Base-by-base conservation (phyloP, 2,113 vertebrate genomes). In the Coptodon rendalli region DNA sequence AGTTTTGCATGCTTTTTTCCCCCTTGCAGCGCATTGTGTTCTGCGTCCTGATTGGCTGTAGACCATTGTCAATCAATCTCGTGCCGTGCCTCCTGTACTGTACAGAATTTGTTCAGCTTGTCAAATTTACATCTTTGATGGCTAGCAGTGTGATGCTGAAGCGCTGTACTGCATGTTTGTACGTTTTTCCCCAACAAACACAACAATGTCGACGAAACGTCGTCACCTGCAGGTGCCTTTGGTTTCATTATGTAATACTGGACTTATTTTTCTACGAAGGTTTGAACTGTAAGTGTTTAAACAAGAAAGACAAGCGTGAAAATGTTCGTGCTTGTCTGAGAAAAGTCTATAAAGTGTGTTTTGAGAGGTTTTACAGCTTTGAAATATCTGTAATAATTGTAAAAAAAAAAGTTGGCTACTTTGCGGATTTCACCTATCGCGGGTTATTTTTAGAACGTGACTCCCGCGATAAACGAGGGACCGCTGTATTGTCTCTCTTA, bases 1-100 rank as follows among this genome's bases (percentile, higher is more conserved):
- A n/a, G n/a, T 61, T 59, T 59, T 59, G 5, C 57, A 31, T 59
- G 27, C 27, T 31, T 59, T 59, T 17, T 0, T 0, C 7, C 2
- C 3, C 17, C 57, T 61, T 17, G 5, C 57, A 31, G 27, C 1
- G 16, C 57, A 61, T 61, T 10, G 27, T 31, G 27, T 61, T 61
- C 29, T 61, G 57, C 29, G 0, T 61, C 16, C 29, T 34, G 29
- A 61, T 61, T 61, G 57, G 29, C 29, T 61, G 3, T 10, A 34
- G 57, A 6, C 57, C 29, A 10, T 4, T 34, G 57, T 61, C 57
- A 34, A 61, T 61, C 2, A 1, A 10, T 34, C 29, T 34, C 3
- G 5, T 57, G 56, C 13, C 3, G 1, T 17, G 57, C 31, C 56
- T 53, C 9, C 52, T 22, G 56, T 29, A 59, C 9, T 19, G 9